A percentile compares a stretch with the other conserved stretches of the same genome.
Evolutionary conservation across 2,113 vertebrate genomes (phyloP).

Genomic region (Microcebus lehilahytsara): DNA sequence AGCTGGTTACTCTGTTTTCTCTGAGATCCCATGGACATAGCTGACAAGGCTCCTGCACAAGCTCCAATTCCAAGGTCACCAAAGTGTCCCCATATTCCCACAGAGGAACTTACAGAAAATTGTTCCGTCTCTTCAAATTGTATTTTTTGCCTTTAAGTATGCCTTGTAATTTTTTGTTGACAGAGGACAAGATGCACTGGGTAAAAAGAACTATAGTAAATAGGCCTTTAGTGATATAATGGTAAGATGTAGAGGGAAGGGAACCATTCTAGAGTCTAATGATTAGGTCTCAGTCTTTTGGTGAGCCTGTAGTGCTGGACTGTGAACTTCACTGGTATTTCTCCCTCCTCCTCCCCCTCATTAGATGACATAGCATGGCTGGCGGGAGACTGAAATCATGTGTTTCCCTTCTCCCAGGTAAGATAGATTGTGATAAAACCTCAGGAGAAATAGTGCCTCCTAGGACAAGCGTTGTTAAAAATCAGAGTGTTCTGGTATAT

Average conservation of each 20-base stretch:
- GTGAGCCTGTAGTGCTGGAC: neutral
- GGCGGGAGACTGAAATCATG: no score
- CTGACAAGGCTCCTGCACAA: neutral
- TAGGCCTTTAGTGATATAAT: neutral
- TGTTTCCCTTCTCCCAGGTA: neutral
- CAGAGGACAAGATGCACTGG: neutral
- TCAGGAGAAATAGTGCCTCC: neutral
- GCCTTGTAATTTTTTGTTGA: neutral
- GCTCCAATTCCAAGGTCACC: neutral
- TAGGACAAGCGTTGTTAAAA: neutral
- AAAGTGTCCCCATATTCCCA: neutral
- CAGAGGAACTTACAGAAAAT: neutral
- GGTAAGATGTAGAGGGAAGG: rapidly evolving
- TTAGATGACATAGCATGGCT: no score
- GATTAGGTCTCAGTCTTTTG: neutral
- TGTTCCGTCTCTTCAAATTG: neutral
- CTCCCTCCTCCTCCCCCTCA: rapidly evolving
- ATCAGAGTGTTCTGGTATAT: neutral
- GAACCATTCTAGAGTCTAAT: neutral
- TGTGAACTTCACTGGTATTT: neutral
- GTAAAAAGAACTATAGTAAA: neutral
- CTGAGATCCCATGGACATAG: neutral
- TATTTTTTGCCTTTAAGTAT: neutral
- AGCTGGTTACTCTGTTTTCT: neutral
- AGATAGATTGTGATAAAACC: neutral